Conservation (phyloP, 2,888 invertebrate genomes). For the Tetragonisca angustula region DNA sequence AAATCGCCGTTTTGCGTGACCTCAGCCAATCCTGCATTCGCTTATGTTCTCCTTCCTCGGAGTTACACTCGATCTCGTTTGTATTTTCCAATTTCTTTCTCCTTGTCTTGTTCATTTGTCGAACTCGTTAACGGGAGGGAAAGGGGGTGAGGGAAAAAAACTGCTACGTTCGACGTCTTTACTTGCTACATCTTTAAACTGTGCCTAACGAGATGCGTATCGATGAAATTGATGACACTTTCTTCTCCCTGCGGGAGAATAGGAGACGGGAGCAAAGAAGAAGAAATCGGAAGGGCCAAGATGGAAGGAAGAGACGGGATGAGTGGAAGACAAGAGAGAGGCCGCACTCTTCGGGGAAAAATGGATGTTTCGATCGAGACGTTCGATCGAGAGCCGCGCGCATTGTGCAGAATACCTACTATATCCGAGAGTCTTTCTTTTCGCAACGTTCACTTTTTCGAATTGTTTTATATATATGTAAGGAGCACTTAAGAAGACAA, state of each 20-base stretch:
- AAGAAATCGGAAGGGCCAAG: neutral
- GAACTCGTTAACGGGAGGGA: neutral
- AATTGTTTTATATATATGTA: conserved; percentile 46
- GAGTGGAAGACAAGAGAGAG: neutral
- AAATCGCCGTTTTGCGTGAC: neutral
- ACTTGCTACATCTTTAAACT: conserved; percentile 37
- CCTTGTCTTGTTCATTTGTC: neutral
- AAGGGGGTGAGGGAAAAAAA: no score
- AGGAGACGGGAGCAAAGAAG: neutral
- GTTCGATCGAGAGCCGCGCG: conserved; percentile 18
- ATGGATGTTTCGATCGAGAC: neutral
- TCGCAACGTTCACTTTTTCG: conserved; percentile 43
- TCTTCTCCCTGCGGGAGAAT: neutral
- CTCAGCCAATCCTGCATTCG: neutral
- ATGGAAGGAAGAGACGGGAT: neutral
- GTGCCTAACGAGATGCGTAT: conserved; percentile 64
- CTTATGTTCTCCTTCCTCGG: neutral
- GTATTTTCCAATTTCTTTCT: conserved; percentile 3
- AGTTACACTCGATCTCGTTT: neutral
- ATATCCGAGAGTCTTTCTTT: conserved; percentile 60
- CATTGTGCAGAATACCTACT: conserved; percentile 44
- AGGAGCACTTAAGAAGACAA: conserved; percentile 28
- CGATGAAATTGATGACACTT: conserved; percentile 26
- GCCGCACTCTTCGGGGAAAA: conserved; percentile 16
- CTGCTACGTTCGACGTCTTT: conserved; percentile 6